phyloP scores from a whole-genome alignment of 2,888 invertebrate genomes.

The Dyspetes luteomarginatus region DNA sequence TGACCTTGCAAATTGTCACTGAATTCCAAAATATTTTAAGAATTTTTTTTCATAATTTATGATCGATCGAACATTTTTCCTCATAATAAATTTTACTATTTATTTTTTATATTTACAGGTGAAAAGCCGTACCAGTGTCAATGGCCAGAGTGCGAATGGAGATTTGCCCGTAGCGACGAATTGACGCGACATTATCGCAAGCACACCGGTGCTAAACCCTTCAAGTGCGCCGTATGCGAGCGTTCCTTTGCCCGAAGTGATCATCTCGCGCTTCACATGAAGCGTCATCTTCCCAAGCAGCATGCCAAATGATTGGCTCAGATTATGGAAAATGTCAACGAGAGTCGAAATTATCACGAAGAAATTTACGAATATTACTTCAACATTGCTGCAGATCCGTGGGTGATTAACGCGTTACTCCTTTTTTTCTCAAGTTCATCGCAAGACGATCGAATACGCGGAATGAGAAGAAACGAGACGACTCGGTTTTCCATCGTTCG shows the following conservation, averaged over 20 bases:
- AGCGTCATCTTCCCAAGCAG: conserved; percentile 96
- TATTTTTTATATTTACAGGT: conserved; percentile 87
- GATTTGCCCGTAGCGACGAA: conserved; percentile 98
- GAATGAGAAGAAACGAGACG: background rate
- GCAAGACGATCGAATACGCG: conserved; percentile 24
- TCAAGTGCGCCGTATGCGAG: conserved; percentile 98
- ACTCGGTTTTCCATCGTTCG: conserved; percentile 18
- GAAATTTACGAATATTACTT: background rate
- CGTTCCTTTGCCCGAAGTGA: conserved; percentile 97
- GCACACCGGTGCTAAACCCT: conserved; percentile 98
- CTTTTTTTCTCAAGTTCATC: conserved; percentile 8
- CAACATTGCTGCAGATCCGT: background rate
- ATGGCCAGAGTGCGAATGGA: conserved; percentile 99
- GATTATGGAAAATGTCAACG: background rate
- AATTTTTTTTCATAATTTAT: too few relatives aligned
- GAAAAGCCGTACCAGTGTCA: conserved; percentile 99
- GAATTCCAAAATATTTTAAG: too few relatives aligned
- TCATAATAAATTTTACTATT: background rate
- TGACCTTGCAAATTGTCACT: too few relatives aligned
- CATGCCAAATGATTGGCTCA: conserved; percentile 86
- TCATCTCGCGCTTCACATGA: conserved; percentile 98
- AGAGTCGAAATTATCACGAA: conserved; percentile 3
- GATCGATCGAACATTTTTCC: background rate
- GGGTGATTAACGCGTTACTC: background rate
- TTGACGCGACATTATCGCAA: conserved; percentile 98